Base-by-base conservation (phyloP, 2,888 invertebrate genomes). In the Leucophenga maculata region DNA sequence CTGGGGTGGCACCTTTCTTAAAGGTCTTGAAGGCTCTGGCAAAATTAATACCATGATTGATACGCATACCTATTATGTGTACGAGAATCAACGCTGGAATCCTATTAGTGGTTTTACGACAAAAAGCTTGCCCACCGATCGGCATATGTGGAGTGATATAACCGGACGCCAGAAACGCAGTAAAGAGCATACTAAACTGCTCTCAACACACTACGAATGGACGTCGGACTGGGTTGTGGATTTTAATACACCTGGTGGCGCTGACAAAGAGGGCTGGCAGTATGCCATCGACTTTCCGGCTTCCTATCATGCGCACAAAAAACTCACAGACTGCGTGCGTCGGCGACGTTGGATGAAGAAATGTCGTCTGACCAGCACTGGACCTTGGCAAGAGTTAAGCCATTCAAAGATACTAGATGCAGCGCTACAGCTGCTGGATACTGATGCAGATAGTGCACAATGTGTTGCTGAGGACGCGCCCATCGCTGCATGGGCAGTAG, bases 61-160 rank as follows among this genome's bases (percentile, higher is more conserved):
- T 86, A 93, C 94, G 13, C 94, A 95, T 87, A 94, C 93, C 77
- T 95, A 95, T 86, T 94, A 94, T 82, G 94, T 97, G 16, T 97
- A 97, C 87, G 97, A 97, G 89, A 97, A 97, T 87, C 97, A 97
- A 88, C 90, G 97, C 71, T 97, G 97, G 97, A 96, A 96, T 90
- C 97, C 97, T 0, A 91, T 97, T 3, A 94, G 94, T 73, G 97
- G 97, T 4, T 97, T 96, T 83, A 94, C 95, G 1, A 92, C 95
- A 1, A 93, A 95, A 75, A 94, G 95, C 18, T 89, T 96, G 65
- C 96, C 96, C 26, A 96, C 95, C 0, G 96, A 96, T 86, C 90
- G 95, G 22, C 93, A 94, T 82, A 95, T 95, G 93, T 97, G 97
- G 97, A 96, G 96, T 84, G 97, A 97, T 87, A 91, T 93, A 26